A percentile compares a stretch with the other conserved stretches of the same genome.
Evolutionary conservation across 2,888 invertebrate species (phyloP).

Genomic region (Imbricaverruca yamaguchii): DNA sequence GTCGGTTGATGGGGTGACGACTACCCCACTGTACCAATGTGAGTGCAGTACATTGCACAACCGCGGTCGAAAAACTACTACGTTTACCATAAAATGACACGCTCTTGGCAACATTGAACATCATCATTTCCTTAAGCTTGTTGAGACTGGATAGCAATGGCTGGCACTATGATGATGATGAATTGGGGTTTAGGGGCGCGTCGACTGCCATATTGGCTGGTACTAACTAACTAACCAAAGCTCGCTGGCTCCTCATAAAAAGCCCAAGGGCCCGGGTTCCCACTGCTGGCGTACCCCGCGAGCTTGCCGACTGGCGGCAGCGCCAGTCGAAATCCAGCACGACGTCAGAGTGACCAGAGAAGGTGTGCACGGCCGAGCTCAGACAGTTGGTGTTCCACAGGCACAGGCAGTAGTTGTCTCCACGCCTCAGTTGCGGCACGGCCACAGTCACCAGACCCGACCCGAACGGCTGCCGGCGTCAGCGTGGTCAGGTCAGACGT

Average conservation of each 20-base stretch:
- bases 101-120: too few species aligned
- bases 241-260: background rate
- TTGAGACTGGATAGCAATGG: too few species aligned
- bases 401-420: conserved; percentile 72
- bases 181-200: too few species aligned
- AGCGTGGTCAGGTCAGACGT: background rate
- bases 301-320: conserved; percentile 43
- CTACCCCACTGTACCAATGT: too few species aligned
- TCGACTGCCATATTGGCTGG: too few species aligned
- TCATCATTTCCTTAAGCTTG: too few species aligned
- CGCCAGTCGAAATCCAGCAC: conserved; percentile 94
- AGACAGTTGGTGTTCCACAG: conserved; percentile 57
- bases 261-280: background rate
- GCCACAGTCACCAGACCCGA: conserved; percentile 85
- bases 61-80: too few species aligned
- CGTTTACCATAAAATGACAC: too few species aligned
- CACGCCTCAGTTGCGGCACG: conserved; percentile 80
- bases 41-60: too few species aligned
- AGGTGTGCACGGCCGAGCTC: conserved; percentile 68
- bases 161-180: too few species aligned
- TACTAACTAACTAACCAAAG: too few species aligned
- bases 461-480: conserved; percentile 65
- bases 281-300: background rate
- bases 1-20: too few species aligned
- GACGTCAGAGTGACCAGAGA: conserved; percentile 90